Evolutionary conservation across 2,797 vertebrate species (phyloP).

Genomic region (Artibeus jamaicensis): DNA sequence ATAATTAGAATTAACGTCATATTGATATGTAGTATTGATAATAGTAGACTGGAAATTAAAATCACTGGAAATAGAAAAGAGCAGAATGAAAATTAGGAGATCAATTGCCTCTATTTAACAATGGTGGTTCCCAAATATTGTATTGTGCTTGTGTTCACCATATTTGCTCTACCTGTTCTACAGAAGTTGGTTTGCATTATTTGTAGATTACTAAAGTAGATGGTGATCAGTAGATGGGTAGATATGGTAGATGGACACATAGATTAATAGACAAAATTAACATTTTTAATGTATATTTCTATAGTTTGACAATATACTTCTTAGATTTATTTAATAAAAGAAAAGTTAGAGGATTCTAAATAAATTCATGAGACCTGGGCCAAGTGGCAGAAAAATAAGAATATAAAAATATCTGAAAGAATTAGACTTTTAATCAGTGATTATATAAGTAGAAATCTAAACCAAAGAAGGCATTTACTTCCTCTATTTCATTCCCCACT

Average conservation of each 20-base stretch:
- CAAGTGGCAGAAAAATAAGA: not conserved
- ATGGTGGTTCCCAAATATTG: not conserved
- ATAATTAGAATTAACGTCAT: not conserved
- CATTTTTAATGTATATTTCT: not conserved
- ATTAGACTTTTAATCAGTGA: not conserved
- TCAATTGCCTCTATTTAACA: not conserved
- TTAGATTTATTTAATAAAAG: not conserved
- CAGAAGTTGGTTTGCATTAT: not conserved
- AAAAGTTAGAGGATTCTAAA: not conserved
- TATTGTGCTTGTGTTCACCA: not conserved
- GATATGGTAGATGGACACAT: not conserved
- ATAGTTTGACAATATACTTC: not conserved
- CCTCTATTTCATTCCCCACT: accelerated
- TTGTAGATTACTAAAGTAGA: not conserved
- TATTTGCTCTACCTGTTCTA: not conserved
- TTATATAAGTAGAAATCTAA: not conserved
- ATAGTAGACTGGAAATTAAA: not conserved
- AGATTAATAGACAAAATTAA: not conserved
- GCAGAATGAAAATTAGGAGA: not conserved
- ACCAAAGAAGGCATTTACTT: not conserved
- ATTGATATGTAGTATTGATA: not conserved
- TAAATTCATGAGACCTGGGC: not conserved
- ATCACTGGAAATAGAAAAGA: not conserved
- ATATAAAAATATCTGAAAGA: not conserved
- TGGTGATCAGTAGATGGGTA: not conserved